These are phyloP conservation scores for Numida meleagris DNA, from an alignment of 2,113 vertebrate species.

Conservation along the genomic window DNA sequence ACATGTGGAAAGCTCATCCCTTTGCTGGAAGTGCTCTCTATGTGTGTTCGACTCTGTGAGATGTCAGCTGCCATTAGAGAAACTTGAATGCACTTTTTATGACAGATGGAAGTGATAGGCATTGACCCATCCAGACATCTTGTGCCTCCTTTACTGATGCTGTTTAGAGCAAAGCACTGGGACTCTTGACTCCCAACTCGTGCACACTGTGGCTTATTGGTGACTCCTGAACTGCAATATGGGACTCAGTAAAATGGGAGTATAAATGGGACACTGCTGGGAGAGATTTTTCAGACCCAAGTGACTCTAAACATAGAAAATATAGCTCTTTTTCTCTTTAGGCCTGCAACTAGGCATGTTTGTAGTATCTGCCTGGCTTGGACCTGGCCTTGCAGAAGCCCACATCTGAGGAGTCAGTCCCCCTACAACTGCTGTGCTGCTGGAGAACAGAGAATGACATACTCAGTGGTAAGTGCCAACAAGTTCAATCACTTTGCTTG, in stretches of 20 bases:
- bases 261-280: neutral
- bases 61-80: neutral
- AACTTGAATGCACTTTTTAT: neutral
- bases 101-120: neutral
- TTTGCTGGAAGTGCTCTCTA: neutral
- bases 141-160: neutral
- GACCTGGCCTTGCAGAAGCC: neutral
- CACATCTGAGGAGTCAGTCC: neutral
- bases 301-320: neutral
- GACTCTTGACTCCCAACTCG: neutral
- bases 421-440: neutral
- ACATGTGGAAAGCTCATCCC: neutral
- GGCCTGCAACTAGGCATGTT: neutral
- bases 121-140: neutral
- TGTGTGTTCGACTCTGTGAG: neutral
- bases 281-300: neutral
- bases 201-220: neutral
- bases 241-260: neutral
- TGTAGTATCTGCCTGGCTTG: neutral
- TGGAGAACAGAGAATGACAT: neutral
- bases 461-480: neutral
- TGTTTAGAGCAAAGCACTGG: neutral
- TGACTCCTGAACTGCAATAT: neutral
- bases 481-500: neutral
- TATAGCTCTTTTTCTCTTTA: neutral